phyloP scores from a whole-genome alignment of 2,113 vertebrate genomes.

The Labrus mixtus region DNA sequence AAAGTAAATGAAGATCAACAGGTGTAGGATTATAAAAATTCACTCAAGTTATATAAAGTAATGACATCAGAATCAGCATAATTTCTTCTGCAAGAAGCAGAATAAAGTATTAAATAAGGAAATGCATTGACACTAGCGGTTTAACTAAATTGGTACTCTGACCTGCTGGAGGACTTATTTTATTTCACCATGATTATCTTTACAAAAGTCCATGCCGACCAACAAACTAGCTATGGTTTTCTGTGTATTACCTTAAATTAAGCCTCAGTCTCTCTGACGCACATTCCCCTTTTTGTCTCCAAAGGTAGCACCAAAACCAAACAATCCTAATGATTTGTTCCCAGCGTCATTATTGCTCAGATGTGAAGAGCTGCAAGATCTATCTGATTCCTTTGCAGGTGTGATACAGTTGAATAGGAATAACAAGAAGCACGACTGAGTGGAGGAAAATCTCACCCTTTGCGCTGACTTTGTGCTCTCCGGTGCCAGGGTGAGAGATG shows the following conservation, averaged over 20 bases:
- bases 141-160: no score
- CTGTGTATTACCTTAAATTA: neutral
- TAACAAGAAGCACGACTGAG: constrained; percentile 14
- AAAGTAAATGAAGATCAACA: neutral
- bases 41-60: neutral
- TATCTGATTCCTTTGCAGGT: constrained; percentile 1
- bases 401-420: constrained; percentile 34
- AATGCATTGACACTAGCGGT: no score
- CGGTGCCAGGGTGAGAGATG: constrained; percentile 91
- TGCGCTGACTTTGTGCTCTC: constrained; percentile 96
- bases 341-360: neutral
- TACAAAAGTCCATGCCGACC: no score
- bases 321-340: constrained; percentile 3
- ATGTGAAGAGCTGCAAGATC: constrained; percentile 7
- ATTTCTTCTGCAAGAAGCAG: no score
- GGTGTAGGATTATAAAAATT: neutral
- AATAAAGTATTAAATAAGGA: no score
- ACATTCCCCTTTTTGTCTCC: constrained; percentile 7
- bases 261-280: constrained; percentile 14
- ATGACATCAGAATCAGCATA: neutral
- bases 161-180: no score
- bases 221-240: no score
- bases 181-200: no score
- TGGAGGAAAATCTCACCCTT: constrained; percentile 86
- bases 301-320: neutral